phyloP scores from a whole-genome alignment of 1,140 invertebrate species.

The Eurytemora carolleeae region DNA sequence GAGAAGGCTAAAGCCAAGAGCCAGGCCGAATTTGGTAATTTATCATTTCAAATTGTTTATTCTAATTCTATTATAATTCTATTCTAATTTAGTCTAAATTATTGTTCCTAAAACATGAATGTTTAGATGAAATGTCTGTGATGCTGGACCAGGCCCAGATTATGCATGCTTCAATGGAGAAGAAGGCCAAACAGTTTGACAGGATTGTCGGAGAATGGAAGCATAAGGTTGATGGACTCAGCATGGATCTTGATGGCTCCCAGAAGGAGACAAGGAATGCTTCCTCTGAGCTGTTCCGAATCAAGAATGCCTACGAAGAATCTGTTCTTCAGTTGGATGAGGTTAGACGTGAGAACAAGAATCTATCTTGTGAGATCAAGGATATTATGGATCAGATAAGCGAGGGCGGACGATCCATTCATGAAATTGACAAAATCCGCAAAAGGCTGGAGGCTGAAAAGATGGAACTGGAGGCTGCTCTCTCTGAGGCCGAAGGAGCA shows the following conservation, averaged over 20 bases:
- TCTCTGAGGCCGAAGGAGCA: too few relatives aligned
- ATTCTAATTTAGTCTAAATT: too few relatives aligned
- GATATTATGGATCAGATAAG: conserved; percentile 39
- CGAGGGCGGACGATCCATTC: conserved; percentile 22
- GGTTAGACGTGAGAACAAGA: conserved; percentile 34
- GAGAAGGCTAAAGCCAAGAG: conserved; percentile 33
- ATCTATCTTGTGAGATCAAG: conserved; percentile 33
- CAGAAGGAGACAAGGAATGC: conserved; percentile 23
- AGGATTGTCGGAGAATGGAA: conserved; percentile 99
- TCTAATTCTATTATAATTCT: too few relatives aligned
- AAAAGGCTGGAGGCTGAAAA: conserved; percentile 41
- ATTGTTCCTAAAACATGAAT: too few relatives aligned
- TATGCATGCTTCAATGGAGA: conserved; percentile 86
- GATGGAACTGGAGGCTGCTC: conserved; percentile 39
- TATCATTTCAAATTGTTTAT: too few relatives aligned
- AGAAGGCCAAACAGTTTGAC: conserved; percentile 97
- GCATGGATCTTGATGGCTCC: conserved; percentile 30
- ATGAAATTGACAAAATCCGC: too few relatives aligned
- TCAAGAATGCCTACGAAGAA: conserved; percentile 32
- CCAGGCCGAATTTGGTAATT: too few relatives aligned
- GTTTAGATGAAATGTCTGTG: conserved; percentile 90
- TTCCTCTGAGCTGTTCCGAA: conserved; percentile 32
- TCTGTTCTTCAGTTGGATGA: conserved; percentile 29
- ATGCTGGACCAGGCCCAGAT: conserved; percentile 92
- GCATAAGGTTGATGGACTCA: conserved; percentile 63